Evolutionary conservation across 2,888 invertebrate genomes (phyloP).

Genomic region (Teinopalpus imperialis): DNA sequence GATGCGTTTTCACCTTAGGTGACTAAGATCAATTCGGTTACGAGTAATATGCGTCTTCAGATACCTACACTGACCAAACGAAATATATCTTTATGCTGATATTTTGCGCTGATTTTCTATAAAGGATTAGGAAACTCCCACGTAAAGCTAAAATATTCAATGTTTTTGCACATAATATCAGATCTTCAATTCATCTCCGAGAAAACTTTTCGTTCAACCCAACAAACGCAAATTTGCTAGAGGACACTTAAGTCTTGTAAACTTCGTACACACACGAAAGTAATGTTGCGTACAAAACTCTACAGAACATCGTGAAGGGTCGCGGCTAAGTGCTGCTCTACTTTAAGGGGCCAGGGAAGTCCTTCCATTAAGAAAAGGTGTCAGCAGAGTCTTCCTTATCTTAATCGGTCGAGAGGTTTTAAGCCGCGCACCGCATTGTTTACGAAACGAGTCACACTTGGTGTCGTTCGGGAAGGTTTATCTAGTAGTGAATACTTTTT

Average conservation of each 20-base stretch:
- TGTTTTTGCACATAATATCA: too few species aligned
- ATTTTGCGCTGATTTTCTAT: too few species aligned
- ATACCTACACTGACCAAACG: too few species aligned
- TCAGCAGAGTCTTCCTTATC: slow-evolving; percentile 24
- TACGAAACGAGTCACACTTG: background rate
- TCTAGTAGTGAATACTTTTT: too few species aligned
- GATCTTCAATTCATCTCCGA: background rate
- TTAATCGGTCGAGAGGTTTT: slow-evolving; percentile 22
- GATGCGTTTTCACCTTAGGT: too few species aligned
- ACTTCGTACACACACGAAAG: slow-evolving; percentile 7
- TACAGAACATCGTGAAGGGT: background rate
- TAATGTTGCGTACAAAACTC: slow-evolving; percentile 15
- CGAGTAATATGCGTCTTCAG: too few species aligned
- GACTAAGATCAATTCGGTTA: too few species aligned
- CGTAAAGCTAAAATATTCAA: too few species aligned
- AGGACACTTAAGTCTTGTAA: background rate
- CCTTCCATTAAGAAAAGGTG: slow-evolving; percentile 23
- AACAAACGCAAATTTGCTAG: slow-evolving; percentile 1
- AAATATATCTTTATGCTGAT: too few species aligned
- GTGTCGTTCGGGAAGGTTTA: background rate
- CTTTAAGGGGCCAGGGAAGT: slow-evolving; percentile 16
- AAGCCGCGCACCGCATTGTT: slow-evolving; percentile 22
- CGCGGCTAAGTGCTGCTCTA: slow-evolving; percentile 10
- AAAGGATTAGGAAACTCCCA: too few species aligned
- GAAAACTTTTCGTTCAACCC: background rate